Base-by-base conservation (phyloP, 2,113 vertebrate species). In the Scytalopus superciliaris region DNA sequence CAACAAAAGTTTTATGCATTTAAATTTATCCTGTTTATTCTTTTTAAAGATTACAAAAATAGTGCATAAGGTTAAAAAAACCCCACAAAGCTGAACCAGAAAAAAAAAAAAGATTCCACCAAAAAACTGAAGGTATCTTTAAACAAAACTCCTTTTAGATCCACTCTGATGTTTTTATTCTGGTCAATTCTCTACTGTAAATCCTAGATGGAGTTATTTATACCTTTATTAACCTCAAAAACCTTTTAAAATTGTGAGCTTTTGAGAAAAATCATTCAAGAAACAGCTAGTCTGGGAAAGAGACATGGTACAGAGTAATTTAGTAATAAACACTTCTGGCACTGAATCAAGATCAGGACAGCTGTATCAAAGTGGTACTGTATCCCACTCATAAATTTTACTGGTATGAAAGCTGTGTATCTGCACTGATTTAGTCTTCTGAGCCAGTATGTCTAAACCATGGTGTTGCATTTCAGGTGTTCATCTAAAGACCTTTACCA, bases 31-130 rank as follows among this genome's bases (percentile, higher is more conserved):
- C 5, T 25, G 3, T 11, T 40, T 30, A 33, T 56, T 64, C 35
- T 27, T 63, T 60, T 35, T 4, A 15, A 39, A 76, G 12, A 55
- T 24, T 8, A 31, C 8, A n/a, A 23, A 57, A 72, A 75, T 19
- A 39, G 0, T 27, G 3, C 4, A 19, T 19, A 44, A 7, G 1
- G 52, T 56, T 50, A 30, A 45, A n/a, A n/a, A n/a, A n/a, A n/a
- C n/a, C n/a, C n/a, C n/a, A 14, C 2, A n/a, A 42, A 27, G 17
- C 1, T 14, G 66, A 25, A 8, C 1, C 4, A 53, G 9, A 74
- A 45, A 45, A 45, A 40, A 40, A 45, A 84, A 7, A 11, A 6
- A 15, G 1, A 64, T 64, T 28, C 5, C 24, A 69, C 9, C 57
- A 7, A 64, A 63, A 60, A 88, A 16, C 0, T 42, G 6, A 66